Evolutionary conservation across 2,888 invertebrate species (phyloP), one percentile per base, ranked within the genome.

Genomic region (Mythimna ferrago): DNA sequence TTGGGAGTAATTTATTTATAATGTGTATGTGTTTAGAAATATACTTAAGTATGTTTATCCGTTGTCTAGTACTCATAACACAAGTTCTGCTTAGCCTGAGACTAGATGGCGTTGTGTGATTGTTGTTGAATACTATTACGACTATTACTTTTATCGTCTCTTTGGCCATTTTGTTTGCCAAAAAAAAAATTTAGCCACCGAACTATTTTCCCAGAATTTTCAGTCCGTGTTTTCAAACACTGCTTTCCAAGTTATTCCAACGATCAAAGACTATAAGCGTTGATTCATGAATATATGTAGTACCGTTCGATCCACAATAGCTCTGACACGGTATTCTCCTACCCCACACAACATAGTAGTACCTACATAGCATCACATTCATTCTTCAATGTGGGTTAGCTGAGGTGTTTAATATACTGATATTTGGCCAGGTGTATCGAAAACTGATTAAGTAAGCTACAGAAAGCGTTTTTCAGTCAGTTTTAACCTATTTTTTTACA

Each of bases 241-340:
- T 35, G 26, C 10, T 44, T 26, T 14, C 11, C 56, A 58, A 58
- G 57, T 77, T 71, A 78, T 78, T 63, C 78, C 57, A 53, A 6
- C 62, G 51, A 78, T 71, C 78, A 78, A 71, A 71, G 75, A 48
- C 71, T 78, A 63, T 75, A 75, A 71, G 71, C 78, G 76, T 14
- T 62, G 62, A 71, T 75, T 75, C 78, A 75, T 78, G 75, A 78
- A 78, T 75, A 71, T 75, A 75, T 75, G 57, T 78, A 75, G 71
- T 58, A n/a, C 7, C 2, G 53, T 75, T 63, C 78, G 57, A 63
- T 71, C 58, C 62, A 35, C 56, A 57, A 32, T 32, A 32, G 32
- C 51, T 62, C 51, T 61, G 32, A 78, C 56, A 51, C 19, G 32
- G 11, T 74, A 51, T 56, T 56, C 77, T 51, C 61, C 61, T 68